Percentiles rank a stretch among this genome's conserved stretches.
phyloP scores from a whole-genome alignment of 2,888 invertebrate genomes.

The Brassicogethes aeneus region DNA sequence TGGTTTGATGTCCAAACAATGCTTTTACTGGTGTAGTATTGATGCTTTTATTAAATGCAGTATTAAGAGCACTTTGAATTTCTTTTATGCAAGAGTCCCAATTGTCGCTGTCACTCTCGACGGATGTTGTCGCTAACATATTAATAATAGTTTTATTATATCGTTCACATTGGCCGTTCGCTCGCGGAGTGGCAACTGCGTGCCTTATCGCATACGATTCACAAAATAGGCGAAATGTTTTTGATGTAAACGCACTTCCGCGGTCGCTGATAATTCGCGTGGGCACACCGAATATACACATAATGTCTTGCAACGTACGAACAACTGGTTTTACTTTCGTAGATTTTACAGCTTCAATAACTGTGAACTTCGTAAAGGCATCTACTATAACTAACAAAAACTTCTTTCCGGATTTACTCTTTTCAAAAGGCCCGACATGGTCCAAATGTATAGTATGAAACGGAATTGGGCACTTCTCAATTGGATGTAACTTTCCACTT shows the following conservation, averaged over 20 bases:
- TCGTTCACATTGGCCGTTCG: too few species aligned
- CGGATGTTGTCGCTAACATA: conserved; percentile 6
- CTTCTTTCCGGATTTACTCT: conserved; percentile 17
- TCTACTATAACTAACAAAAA: conserved; percentile 22
- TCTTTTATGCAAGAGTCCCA: too few species aligned
- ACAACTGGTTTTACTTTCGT: conserved; percentile 15
- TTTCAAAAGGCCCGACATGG: conserved; percentile 24
- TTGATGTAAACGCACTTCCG: too few species aligned
- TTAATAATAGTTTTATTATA: too few species aligned
- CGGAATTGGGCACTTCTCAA: conserved; percentile 16
- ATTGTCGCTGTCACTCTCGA: conserved; percentile 10
- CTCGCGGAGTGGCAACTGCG: conserved; percentile 11
- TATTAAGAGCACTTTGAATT: too few species aligned
- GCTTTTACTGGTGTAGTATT: conserved; percentile 16
- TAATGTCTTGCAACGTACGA: conserved; percentile 11
- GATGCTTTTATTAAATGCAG: conserved; percentile 19
- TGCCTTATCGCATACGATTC: too few species aligned
- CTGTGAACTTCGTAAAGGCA: conserved; percentile 23
- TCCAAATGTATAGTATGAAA: conserved; percentile 17
- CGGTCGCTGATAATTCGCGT: conserved; percentile 6
- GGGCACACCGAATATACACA: conserved; percentile 21
- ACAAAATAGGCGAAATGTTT: too few species aligned
- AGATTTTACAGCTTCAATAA: conserved; percentile 19
- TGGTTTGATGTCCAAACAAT: conserved; percentile 11
- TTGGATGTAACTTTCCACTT: conserved; percentile 23